Percentiles rank a stretch among this genome's conserved stretches.
phyloP scores from a whole-genome alignment of 92 coral and sea anemone genomes.

The Scolanthus callimorphus region DNA sequence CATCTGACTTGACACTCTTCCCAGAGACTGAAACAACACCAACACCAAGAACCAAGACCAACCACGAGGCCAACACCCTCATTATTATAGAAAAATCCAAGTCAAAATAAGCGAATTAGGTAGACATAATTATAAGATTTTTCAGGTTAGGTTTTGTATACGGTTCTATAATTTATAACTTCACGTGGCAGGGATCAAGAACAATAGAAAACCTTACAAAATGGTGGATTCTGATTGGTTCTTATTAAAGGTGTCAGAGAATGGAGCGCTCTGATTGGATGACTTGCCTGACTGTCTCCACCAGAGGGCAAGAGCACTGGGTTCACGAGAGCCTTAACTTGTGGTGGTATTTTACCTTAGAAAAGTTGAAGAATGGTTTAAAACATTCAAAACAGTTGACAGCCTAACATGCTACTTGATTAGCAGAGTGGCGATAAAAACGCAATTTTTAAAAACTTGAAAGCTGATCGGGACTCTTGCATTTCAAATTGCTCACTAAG shows the following conservation, averaged over 20 bases:
- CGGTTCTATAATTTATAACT: slow-evolving; percentile 13
- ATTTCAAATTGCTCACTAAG: too few species aligned
- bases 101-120: slow-evolving; percentile 5
- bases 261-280: too few species aligned
- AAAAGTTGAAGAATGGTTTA: too few species aligned
- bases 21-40: neutral
- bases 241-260: neutral
- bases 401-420: too few species aligned
- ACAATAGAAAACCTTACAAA: slow-evolving; percentile 1
- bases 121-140: slow-evolving; percentile 12
- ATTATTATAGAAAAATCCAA: neutral
- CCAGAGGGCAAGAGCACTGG: too few species aligned
- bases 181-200: slow-evolving; percentile 24
- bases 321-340: too few species aligned
- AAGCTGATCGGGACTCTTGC: too few species aligned
- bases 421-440: too few species aligned
- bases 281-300: too few species aligned
- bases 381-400: too few species aligned
- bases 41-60: neutral
- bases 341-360: too few species aligned
- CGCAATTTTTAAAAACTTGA: too few species aligned
- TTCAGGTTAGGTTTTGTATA: neutral
- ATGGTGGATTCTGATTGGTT: neutral
- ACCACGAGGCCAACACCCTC: neutral
- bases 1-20: neutral